Evolutionary conservation across 2,113 vertebrate species (phyloP).

Genomic region (Apeltes quadracus): DNA sequence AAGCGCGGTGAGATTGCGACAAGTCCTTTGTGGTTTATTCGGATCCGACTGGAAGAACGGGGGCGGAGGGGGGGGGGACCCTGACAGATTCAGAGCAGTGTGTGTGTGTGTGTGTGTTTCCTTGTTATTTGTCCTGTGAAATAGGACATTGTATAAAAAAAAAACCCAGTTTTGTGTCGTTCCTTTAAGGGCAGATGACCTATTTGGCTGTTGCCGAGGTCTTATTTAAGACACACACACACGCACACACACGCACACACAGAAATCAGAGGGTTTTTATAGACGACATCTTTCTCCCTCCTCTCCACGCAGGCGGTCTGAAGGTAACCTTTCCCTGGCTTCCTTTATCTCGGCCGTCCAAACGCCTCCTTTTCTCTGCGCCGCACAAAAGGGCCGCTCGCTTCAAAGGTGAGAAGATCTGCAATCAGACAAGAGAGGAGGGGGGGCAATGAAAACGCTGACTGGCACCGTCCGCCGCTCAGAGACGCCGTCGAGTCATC

Average conservation of each 20-base stretch:
- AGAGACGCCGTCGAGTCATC: slow-evolving; percentile 42
- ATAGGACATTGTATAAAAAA: slow-evolving; percentile 56
- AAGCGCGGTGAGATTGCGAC: slow-evolving; percentile 33
- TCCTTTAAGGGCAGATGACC: slow-evolving; percentile 59
- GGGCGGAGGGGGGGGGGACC: slow-evolving; percentile 20
- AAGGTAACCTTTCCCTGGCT: slow-evolving; percentile 62
- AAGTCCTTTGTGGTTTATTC: slow-evolving; percentile 59
- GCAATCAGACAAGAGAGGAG: slow-evolving; percentile 46
- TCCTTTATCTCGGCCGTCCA: slow-evolving; percentile 40
- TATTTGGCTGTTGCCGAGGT: slow-evolving; percentile 14
- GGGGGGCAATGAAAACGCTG: slow-evolving; percentile 52
- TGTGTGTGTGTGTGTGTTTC: slow-evolving; percentile 20
- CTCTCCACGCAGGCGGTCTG: slow-evolving; percentile 37
- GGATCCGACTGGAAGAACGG: slow-evolving; percentile 51
- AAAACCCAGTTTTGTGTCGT: slow-evolving; percentile 43
- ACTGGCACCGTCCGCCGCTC: slow-evolving; percentile 36
- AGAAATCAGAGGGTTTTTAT: slow-evolving; percentile 3
- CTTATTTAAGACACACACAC: slow-evolving; percentile 40
- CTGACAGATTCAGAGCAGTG: slow-evolving; percentile 74
- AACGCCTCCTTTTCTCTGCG: slow-evolving; percentile 18
- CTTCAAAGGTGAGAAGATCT: slow-evolving; percentile 48
- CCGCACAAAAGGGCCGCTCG: slow-evolving; percentile 41
- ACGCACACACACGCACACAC: slow-evolving; percentile 14
- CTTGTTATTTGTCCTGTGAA: slow-evolving; percentile 58
- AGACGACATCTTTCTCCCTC: slow-evolving; percentile 21